Percentiles rank a stretch among this genome's conserved stretches.
These are phyloP conservation scores for Oceanodroma leucorhoa DNA, from an alignment of 2,797 vertebrate species.

Conservation along the genomic window DNA sequence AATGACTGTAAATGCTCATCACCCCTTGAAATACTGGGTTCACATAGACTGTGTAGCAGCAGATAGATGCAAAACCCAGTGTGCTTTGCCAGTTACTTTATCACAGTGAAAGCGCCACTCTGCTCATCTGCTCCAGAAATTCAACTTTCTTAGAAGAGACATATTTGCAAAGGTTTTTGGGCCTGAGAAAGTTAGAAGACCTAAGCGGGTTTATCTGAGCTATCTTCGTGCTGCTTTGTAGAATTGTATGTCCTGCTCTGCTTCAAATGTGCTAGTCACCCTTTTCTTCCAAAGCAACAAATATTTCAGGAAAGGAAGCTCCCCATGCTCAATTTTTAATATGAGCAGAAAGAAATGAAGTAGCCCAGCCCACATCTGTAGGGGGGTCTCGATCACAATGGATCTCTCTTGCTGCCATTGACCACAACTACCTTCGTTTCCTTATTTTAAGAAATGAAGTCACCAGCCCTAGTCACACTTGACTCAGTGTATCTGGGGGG, in stretches of 20 bases:
- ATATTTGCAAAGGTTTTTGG: background rate
- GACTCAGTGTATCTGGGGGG: background rate
- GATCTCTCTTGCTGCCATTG: background rate
- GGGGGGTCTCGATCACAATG: accelerated
- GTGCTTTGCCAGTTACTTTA: background rate
- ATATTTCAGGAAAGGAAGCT: background rate
- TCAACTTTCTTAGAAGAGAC: background rate
- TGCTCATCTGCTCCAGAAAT: background rate
- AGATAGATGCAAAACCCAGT: background rate
- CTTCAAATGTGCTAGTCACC: accelerated
- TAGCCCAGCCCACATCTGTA: background rate
- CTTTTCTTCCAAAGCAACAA: background rate
- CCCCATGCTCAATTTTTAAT: accelerated
- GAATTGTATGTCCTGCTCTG: accelerated
- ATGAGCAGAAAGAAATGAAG: background rate
- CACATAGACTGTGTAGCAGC: background rate
- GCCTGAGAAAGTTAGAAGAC: background rate
- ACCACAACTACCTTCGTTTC: accelerated
- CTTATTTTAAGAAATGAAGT: background rate
- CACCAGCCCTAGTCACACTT: background rate
- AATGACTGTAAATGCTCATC: background rate
- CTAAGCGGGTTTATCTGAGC: background rate
- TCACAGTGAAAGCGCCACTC: accelerated
- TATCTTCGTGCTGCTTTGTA: background rate
- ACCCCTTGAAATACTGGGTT: too few relatives aligned